phyloP scores from a whole-genome alignment of 2,888 invertebrate species.

The Drosophila pseudotakahashii region DNA sequence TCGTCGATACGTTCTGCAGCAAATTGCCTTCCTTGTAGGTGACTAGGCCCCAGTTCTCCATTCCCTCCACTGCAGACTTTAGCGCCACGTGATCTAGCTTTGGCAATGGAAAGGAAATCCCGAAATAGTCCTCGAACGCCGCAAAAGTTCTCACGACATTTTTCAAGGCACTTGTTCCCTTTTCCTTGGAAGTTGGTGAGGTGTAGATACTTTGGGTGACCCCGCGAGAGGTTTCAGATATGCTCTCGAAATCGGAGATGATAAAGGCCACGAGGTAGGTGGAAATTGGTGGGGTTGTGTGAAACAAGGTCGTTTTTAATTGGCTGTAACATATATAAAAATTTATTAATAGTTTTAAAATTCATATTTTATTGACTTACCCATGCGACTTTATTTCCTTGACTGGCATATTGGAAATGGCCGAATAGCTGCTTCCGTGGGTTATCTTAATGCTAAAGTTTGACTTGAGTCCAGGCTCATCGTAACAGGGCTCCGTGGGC shows the following conservation, averaged over 20 bases:
- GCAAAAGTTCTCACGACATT: conserved; percentile 75
- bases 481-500: conserved; percentile 90
- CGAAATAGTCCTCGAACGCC: conserved; percentile 88
- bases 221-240: conserved; percentile 81
- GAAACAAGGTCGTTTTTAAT: conserved; percentile 84
- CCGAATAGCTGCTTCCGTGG: conserved; percentile 84
- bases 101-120: conserved; percentile 89
- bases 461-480: conserved; percentile 90
- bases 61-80: conserved; percentile 89
- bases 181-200: conserved; percentile 62
- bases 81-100: conserved; percentile 95
- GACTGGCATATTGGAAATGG: conserved; percentile 83
- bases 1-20: conserved; percentile 82
- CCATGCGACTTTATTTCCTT: conserved; percentile 50
- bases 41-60: conserved; percentile 98
- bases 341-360: too few species aligned
- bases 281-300: conserved; percentile 88
- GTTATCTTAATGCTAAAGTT: conserved; percentile 87
- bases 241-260: conserved; percentile 87
- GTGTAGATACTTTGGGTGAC: conserved; percentile 81
- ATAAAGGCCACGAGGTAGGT: conserved; percentile 93
- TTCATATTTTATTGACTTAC: conserved; percentile 40
- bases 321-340: conserved; percentile 20
- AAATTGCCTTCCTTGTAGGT: conserved; percentile 85
- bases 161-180: conserved; percentile 71